Conservation (phyloP, 2,888 invertebrate genomes). For the Scaptodrosophila latifasciaeformis region DNA sequence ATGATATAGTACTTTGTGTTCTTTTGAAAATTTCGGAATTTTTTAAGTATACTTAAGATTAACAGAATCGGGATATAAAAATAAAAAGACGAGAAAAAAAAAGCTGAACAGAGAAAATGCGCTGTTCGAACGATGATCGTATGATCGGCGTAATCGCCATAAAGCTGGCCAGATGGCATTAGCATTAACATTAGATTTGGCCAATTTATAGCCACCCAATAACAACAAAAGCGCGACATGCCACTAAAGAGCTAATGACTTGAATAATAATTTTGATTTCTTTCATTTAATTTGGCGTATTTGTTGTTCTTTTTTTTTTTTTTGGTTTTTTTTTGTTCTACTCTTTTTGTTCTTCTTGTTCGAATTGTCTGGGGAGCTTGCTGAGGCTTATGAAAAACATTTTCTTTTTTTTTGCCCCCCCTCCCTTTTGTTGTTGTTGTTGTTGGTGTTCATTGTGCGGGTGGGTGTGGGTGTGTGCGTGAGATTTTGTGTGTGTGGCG, state of each 20-base stretch:
- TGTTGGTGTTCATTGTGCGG: conserved; percentile 22
- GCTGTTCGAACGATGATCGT: too few species aligned
- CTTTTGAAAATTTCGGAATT: too few species aligned
- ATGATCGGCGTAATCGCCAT: too few species aligned
- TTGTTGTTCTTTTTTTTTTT: conserved; percentile 10
- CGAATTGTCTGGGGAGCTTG: too few species aligned
- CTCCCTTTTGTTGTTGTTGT: conserved; percentile 17
- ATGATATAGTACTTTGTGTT: too few species aligned
- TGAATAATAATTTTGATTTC: conserved; percentile 56
- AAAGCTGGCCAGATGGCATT: conserved; percentile 30
- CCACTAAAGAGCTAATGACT: conserved; percentile 59
- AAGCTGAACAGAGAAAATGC: too few species aligned
- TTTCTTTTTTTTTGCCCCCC: conserved; percentile 4
- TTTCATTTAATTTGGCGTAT: conserved; percentile 42
- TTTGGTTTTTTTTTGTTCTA: conserved; percentile 7
- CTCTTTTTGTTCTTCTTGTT: conserved; percentile 3
- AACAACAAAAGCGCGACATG: conserved; percentile 6
- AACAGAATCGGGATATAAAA: too few species aligned
- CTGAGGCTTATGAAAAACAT: conserved; percentile 20
- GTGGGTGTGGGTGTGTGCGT: conserved; percentile 5
- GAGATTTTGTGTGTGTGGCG: not conserved
- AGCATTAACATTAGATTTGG: conserved; percentile 14
- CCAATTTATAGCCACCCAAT: conserved; percentile 24
- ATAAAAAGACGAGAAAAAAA: too few species aligned
- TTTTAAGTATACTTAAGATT: too few species aligned